These are phyloP conservation scores for Benthosema pterotum DNA, from an alignment of 2,797 vertebrate genomes.

Conservation along the genomic window DNA sequence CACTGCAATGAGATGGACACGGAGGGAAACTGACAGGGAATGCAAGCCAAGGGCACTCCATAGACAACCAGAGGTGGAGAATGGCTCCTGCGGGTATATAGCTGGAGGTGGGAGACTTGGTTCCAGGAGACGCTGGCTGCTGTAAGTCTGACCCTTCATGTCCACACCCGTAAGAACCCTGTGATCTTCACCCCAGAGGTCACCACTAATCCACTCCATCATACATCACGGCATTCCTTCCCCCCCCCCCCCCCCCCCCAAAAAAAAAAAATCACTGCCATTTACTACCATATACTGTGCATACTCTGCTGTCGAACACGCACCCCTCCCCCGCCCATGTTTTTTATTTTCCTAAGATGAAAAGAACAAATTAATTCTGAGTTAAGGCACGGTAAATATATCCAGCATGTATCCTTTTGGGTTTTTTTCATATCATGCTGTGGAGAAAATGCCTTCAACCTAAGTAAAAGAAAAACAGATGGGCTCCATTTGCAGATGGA, in stretches of 20 bases:
- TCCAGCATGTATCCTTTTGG: slow-evolving; percentile 46
- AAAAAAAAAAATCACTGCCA: not conserved
- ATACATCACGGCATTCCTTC: slow-evolving; percentile 54
- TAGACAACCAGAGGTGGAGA: slow-evolving; percentile 4
- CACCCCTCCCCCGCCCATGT: slow-evolving; percentile 44
- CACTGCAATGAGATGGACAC: slow-evolving; percentile 9
- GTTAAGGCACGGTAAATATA: slow-evolving; percentile 29
- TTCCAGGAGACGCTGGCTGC: slow-evolving; percentile 24
- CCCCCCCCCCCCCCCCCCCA: too few species aligned
- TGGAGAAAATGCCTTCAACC: slow-evolving; percentile 34
- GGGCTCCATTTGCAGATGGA: slow-evolving; percentile 57
- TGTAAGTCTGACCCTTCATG: slow-evolving; percentile 50
- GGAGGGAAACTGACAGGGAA: slow-evolving; percentile 28
- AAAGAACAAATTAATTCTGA: slow-evolving; percentile 42
- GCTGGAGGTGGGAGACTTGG: slow-evolving; percentile 38
- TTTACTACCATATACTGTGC: slow-evolving; percentile 43
- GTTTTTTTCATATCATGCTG: slow-evolving; percentile 61
- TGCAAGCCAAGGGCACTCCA: slow-evolving; percentile 41
- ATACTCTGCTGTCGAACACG: slow-evolving; percentile 45
- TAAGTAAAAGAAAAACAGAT: slow-evolving; percentile 60
- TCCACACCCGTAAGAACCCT: slow-evolving; percentile 48
- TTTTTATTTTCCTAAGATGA: slow-evolving; percentile 63
- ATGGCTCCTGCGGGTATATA: slow-evolving; percentile 33
- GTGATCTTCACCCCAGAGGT: slow-evolving; percentile 56
- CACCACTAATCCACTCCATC: slow-evolving; percentile 55